Conservation (phyloP, 2,113 vertebrate species). For the Brachionichthys hirsutus region DNA sequence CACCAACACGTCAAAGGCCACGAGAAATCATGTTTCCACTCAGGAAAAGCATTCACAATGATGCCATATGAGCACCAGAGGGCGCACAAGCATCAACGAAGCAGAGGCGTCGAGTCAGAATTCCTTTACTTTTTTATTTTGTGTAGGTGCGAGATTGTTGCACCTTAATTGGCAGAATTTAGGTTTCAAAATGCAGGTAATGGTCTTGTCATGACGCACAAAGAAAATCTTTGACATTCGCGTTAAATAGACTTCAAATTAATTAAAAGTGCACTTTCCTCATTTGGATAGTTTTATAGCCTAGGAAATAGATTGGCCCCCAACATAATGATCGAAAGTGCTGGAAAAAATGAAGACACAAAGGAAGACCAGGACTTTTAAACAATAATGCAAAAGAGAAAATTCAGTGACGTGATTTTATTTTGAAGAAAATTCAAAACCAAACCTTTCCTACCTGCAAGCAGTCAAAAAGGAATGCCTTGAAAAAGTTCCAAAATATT, state of each 20-base stretch:
- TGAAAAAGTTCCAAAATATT: background rate
- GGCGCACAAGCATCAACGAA: slow-evolving; percentile 15
- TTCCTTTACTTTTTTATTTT: background rate
- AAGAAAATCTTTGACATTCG: no score
- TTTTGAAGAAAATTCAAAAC: slow-evolving; percentile 8
- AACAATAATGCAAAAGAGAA: background rate
- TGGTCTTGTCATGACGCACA: background rate
- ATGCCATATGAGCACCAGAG: slow-evolving; percentile 43
- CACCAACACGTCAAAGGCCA: background rate
- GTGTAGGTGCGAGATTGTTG: background rate
- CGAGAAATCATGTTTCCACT: background rate
- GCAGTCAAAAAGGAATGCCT: background rate
- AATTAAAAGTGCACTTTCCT: no score
- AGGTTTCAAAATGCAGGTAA: background rate
- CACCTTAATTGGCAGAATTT: background rate
- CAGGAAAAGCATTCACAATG: background rate
- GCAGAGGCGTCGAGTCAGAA: no score
- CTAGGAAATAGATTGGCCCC: background rate
- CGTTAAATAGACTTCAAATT: no score
- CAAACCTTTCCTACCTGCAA: slow-evolving; percentile 51
- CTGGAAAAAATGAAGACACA: background rate
- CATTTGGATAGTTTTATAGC: no score
- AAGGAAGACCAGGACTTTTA: background rate
- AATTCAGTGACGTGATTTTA: background rate
- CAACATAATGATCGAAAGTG: background rate